These are phyloP conservation scores for Ganaspis sp. DNA, from an alignment of 1,140 invertebrate species.

Conservation along the genomic window DNA sequence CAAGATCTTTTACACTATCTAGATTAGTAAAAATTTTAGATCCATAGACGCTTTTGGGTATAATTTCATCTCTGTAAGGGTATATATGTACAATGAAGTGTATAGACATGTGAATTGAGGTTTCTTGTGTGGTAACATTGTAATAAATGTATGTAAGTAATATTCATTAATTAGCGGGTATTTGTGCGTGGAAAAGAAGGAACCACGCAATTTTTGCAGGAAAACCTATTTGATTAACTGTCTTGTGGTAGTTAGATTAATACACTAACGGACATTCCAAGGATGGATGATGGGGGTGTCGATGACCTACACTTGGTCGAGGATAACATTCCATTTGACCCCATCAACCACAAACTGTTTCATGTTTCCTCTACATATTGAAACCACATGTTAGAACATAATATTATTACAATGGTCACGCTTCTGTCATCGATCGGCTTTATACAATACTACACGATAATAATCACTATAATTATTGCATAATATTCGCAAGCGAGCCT, in stretches of 20 bases:
- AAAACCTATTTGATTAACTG: not conserved
- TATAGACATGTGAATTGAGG: no score
- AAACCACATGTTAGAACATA: conserved; percentile 19
- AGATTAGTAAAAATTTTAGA: no score
- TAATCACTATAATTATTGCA: not conserved
- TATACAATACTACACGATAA: not conserved
- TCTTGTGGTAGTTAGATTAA: conserved; percentile 46
- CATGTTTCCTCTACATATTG: conserved; percentile 25
- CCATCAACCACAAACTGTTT: conserved; percentile 17
- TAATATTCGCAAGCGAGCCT: not conserved
- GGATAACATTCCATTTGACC: conserved; percentile 27
- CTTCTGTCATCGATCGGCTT: conserved; percentile 9
- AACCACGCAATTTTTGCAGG: not conserved
- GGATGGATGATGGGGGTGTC: conserved; percentile 51
- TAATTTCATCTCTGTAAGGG: no score
- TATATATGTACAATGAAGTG: no score
- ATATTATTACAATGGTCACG: conserved; percentile 9
- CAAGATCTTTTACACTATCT: no score
- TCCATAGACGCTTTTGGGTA: no score
- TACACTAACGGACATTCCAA: conserved; percentile 55
- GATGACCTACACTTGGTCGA: conserved; percentile 41
- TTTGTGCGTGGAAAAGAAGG: no score
- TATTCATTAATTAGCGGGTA: no score
- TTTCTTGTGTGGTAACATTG: no score
- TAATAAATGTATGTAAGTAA: no score